A percentile compares a stretch with the other conserved stretches of the same genome.
phyloP scores from a whole-genome alignment of 2,888 invertebrate species.

The Rotaria sp. region DNA sequence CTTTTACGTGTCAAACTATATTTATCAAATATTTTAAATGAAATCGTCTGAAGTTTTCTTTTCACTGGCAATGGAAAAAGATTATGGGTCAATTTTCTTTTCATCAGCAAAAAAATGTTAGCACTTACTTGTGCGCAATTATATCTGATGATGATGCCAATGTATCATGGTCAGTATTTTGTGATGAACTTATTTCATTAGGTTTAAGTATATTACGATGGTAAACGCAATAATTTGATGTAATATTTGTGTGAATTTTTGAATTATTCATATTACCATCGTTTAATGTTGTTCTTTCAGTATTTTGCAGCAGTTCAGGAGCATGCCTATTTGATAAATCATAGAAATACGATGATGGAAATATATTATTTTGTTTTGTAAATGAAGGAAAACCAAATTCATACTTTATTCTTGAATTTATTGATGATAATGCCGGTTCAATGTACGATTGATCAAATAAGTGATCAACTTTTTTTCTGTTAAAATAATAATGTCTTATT shows the following conservation, averaged over 20 bases:
- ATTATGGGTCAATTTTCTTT: too few species aligned
- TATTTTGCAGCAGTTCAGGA: not conserved
- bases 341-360: not conserved
- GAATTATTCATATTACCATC: not conserved
- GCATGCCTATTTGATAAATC: not conserved
- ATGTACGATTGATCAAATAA: not conserved
- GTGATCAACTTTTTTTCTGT: not conserved
- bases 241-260: not conserved
- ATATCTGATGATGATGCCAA: not conserved
- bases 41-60: too few species aligned
- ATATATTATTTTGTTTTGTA: not conserved
- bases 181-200: not conserved
- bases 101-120: not conserved
- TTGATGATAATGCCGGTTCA: not conserved
- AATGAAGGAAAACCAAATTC: not conserved
- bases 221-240: not conserved
- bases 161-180: not conserved
- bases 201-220: not conserved
- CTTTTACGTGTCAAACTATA: too few species aligned
- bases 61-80: too few species aligned
- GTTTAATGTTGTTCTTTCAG: not conserved
- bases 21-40: too few species aligned
- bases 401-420: not conserved
- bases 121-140: not conserved
- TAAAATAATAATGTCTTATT: not conserved